Conservation (phyloP, 2,797 vertebrate species). For the Amblyopsis hoosieri region DNA sequence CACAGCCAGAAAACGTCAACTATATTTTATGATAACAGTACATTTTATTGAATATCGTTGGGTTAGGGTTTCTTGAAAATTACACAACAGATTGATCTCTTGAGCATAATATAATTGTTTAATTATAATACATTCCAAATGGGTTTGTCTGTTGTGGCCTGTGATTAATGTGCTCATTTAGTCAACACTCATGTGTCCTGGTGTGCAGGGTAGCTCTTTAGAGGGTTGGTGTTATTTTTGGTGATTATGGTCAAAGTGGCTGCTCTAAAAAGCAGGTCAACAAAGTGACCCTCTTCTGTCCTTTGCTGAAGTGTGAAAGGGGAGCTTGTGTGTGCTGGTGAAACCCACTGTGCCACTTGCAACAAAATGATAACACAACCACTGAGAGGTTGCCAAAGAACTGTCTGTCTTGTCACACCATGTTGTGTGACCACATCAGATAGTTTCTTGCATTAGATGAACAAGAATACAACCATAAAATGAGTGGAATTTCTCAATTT, state of each 20-base stretch:
- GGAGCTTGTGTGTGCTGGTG: constrained; percentile 47
- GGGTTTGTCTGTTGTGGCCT: constrained; percentile 47
- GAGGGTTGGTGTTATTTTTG: constrained; percentile 81
- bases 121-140: constrained; percentile 53
- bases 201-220: constrained; percentile 70
- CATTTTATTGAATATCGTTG: no score
- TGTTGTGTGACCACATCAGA: neutral
- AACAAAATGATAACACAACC: constrained; percentile 48
- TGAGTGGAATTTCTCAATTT: no score
- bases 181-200: constrained; percentile 56
- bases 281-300: constrained; percentile 70
- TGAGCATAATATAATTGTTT: constrained; percentile 27
- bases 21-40: no score
- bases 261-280: constrained; percentile 78
- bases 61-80: no score
- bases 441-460: neutral
- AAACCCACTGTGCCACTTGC: constrained; percentile 63
- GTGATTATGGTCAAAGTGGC: constrained; percentile 81
- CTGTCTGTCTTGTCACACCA: constrained; percentile 1
- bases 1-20: constrained; percentile 4
- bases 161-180: constrained; percentile 68
- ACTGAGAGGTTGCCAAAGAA: neutral
- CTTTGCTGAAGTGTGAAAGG: constrained; percentile 72
- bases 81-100: neutral
- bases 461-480: no score